These are phyloP conservation scores for Theonella swinhoei DNA, from an alignment of 37 sponge, comb jelly and placozoan species.

Conservation along the genomic window DNA sequence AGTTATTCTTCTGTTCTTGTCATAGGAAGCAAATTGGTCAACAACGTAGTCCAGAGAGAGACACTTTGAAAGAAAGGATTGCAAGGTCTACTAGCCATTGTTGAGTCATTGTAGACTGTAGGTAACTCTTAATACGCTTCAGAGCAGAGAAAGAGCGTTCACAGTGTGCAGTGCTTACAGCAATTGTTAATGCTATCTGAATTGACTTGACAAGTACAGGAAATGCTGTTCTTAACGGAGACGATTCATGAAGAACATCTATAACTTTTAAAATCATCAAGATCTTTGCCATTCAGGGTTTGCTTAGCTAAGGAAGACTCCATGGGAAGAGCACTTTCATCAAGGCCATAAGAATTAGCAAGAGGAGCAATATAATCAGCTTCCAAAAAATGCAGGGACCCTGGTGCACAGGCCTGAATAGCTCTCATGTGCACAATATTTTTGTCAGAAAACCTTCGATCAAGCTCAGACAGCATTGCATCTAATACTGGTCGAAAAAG, in stretches of 20 bases:
- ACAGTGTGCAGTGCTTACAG: conserved; percentile 66
- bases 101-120: conserved; percentile 42
- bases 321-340: conserved; percentile 15
- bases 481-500: conserved; percentile 32
- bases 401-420: conserved; percentile 47
- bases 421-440: conserved; percentile 26
- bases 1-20: conserved; percentile 32
- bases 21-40: conserved; percentile 11
- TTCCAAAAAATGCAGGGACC: conserved; percentile 21
- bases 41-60: conserved; percentile 32
- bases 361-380: conserved; percentile 20
- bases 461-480: conserved; percentile 3
- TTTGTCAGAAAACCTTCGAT: conserved; percentile 10
- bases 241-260: conserved; percentile 29
- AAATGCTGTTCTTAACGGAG: conserved; percentile 35
- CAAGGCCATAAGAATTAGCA: conserved; percentile 41
- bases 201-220: conserved; percentile 21
- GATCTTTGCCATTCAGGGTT: conserved; percentile 17
- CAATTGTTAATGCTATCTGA: conserved; percentile 41
- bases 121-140: conserved; percentile 48
- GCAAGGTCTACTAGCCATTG: conserved; percentile 36
- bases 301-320: conserved; percentile 45
- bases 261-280: conserved; percentile 14
- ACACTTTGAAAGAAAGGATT: conserved; percentile 18
- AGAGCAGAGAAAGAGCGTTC: conserved; percentile 67